Conservation (phyloP, 2,113 vertebrate genomes). For the Myotis brandtii region DNA sequence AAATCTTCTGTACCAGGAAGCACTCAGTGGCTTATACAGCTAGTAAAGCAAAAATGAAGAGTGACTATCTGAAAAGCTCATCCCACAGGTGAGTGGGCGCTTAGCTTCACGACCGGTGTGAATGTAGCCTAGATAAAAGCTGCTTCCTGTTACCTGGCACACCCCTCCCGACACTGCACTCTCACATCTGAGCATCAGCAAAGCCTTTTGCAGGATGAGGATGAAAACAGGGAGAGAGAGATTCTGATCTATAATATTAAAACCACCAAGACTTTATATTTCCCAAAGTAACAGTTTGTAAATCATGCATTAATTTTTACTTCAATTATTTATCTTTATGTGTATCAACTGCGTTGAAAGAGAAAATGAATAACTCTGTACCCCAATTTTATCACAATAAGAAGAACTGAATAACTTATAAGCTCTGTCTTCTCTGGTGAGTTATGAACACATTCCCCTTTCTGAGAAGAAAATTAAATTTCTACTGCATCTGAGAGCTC, state of each 20-base stretch:
- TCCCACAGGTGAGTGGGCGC: fast-evolving
- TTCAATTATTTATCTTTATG: slow-evolving; percentile 71
- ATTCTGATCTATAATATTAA: neutral
- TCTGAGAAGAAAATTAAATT: slow-evolving; percentile 82
- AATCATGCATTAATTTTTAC: slow-evolving; percentile 74
- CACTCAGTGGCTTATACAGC: neutral
- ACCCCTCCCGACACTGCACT: fast-evolving
- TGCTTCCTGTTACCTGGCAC: neutral
- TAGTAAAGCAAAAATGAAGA: neutral
- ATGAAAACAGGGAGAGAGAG: neutral
- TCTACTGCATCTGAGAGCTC: slow-evolving; percentile 73
- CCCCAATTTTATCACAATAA: slow-evolving; percentile 78
- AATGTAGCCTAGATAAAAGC: neutral
- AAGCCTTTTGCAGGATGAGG: neutral
- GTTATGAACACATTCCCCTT: slow-evolving; percentile 76
- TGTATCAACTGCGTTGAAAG: slow-evolving; percentile 64
- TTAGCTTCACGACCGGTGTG: neutral
- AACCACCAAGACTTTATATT: slow-evolving; percentile 48
- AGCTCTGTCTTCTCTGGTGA: slow-evolving; percentile 71
- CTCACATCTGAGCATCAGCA: neutral
- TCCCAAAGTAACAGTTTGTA: slow-evolving; percentile 71
- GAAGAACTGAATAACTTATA: slow-evolving; percentile 78
- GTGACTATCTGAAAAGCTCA: neutral
- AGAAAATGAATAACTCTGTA: slow-evolving; percentile 69
- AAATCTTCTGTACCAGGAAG: neutral